Evolutionary conservation across 2,113 vertebrate species (phyloP), one percentile per base, ranked within the genome.

Genomic region (Daubentonia madagascariensis): DNA sequence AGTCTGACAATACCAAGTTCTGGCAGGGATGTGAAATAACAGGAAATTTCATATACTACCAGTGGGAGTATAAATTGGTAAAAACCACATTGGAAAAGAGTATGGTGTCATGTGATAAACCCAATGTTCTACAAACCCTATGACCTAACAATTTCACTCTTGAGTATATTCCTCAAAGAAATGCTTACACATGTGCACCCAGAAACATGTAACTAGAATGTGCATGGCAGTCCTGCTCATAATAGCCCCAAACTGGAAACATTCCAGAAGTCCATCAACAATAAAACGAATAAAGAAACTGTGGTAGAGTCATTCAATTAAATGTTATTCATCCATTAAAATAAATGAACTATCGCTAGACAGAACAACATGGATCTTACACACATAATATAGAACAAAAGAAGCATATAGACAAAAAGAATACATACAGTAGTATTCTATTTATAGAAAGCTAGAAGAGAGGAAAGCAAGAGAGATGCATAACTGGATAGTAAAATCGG

Each of bases 21-120:
- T 95, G 94, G 68, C 61, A 59, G 84, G 83, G 97, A 93, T 63
- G 35, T 96, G 89, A 96, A 81, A 63, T 72, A 91, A 91, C 76
- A 78, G 97, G 89, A 70, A 94, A 79, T 89, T 89, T 93, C 78
- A 23, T 65, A 37, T n/a, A 23, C 67, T 84, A 54, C 43, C 32
- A 6, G 95, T 85, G 92, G 89, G 95, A 96, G 54, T 63, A 37
- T 79, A 63, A 95, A 40, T 30, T 63, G 67, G 85, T 61, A 76
- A 76, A 78, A 87, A 57, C 32, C 93, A 84, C 50, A 32, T n/a
- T 52, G 48, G 86, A 83, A 48, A 59, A 63, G 72, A 84, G 54
- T 65, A 37, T 73, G 30, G 80, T 73, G 37, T 61, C 50, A 20
- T 37, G 59, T 32, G 57, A 86, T 76, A 87, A 96, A 50, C 72